Conservation (phyloP, 2,797 vertebrate species). For the Pteropus rufus region DNA sequence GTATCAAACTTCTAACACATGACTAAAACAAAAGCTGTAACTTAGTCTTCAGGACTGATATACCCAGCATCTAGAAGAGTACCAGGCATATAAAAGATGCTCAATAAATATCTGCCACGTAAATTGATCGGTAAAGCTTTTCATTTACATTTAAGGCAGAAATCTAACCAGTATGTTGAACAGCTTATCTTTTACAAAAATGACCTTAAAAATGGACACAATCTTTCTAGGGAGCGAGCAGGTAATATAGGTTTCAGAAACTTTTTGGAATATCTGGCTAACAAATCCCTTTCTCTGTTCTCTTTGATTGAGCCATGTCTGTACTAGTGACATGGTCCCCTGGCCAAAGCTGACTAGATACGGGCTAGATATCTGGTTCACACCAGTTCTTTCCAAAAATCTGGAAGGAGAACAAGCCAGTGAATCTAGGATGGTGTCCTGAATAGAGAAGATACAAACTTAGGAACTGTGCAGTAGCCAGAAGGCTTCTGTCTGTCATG, state of each 20-base stretch:
- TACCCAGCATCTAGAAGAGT: not conserved
- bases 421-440: not conserved
- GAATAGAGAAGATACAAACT: not conserved
- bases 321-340: not conserved
- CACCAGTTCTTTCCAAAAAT: not conserved
- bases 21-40: not conserved
- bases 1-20: not conserved
- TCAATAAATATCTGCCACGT: not conserved
- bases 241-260: not conserved
- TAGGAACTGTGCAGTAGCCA: not conserved
- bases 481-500: not conserved
- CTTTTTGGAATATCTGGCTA: not conserved
- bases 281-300: not conserved
- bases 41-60: not conserved
- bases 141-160: not conserved
- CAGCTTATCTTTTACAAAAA: conserved; percentile 12
- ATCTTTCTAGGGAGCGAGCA: not conserved
- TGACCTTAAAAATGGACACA: not conserved
- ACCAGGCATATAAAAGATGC: not conserved
- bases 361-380: not conserved
- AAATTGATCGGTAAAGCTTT: not conserved
- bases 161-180: not conserved
- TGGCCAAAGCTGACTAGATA: not conserved
- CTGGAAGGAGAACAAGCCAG: not conserved
- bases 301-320: not conserved